Evolutionary conservation across 2,113 vertebrate genomes (phyloP).

Genomic region (Aspidoscelis tigris): DNA sequence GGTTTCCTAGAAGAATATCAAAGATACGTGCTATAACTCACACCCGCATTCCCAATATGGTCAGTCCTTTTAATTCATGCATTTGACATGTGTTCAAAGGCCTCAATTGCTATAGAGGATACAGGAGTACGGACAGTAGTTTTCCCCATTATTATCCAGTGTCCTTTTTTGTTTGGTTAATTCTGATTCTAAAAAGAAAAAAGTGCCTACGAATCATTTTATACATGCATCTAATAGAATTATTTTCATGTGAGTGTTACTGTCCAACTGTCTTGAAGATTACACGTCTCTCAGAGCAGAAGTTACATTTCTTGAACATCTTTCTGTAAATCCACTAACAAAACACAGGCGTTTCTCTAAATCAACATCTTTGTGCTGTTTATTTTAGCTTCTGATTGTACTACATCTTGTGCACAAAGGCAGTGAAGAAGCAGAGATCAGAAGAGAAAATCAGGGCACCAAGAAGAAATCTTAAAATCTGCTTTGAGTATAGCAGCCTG

Average conservation of each 20-base stretch:
- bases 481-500: neutral
- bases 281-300: neutral
- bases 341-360: neutral
- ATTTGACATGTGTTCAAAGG: neutral
- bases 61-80: no score
- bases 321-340: neutral
- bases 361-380: neutral
- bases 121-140: no score
- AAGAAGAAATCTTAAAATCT: neutral
- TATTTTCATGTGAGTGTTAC: neutral
- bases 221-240: neutral
- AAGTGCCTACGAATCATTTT: no score
- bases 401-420: neutral
- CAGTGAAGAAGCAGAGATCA: neutral
- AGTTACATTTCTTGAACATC: neutral
- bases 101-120: no score
- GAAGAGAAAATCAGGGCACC: slow-evolving; percentile 8
- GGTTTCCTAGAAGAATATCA: no score
- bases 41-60: no score
- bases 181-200: no score
- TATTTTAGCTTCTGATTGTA: neutral
- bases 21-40: no score
- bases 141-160: no score
- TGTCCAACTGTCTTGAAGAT: neutral
- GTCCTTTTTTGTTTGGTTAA: no score